Evolutionary conservation across 2,797 vertebrate species (phyloP).

Genomic region (Bradypodion pumilum): DNA sequence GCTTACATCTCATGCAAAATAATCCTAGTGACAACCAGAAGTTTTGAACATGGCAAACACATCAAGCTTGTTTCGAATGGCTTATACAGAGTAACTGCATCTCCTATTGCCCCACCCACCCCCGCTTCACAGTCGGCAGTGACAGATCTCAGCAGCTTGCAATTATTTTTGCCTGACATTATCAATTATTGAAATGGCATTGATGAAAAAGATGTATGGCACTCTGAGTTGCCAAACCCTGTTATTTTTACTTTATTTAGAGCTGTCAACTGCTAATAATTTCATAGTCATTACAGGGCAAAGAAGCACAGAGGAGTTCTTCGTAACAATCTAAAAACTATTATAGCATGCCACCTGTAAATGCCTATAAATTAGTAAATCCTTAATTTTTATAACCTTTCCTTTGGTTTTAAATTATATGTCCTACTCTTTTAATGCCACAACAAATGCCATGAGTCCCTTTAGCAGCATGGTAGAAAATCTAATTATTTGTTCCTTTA

Average conservation of each 20-base stretch:
- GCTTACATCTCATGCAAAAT: too few species aligned
- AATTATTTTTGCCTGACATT: conserved; percentile 71
- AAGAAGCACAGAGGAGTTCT: conserved; percentile 57
- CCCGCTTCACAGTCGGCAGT: conserved; percentile 66
- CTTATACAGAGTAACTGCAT: conserved; percentile 39
- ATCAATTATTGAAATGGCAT: conserved; percentile 68
- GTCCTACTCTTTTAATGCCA: conserved; percentile 16
- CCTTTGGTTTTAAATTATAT: conserved; percentile 47
- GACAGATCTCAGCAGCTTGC: conserved; percentile 66
- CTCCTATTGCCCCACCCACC: conserved; percentile 40
- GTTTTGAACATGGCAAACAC: neutral
- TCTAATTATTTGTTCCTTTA: conserved; percentile 25
- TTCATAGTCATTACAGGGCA: conserved; percentile 44
- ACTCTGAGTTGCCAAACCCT: conserved; percentile 62
- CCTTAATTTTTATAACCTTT: conserved; percentile 52
- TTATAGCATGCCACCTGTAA: conserved; percentile 59
- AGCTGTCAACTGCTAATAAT: conserved; percentile 69
- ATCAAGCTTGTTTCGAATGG: conserved; percentile 49
- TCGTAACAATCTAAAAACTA: conserved; percentile 57
- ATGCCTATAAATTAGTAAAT: conserved; percentile 39
- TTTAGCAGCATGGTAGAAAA: conserved; percentile 31
- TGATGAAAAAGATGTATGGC: conserved; percentile 69
- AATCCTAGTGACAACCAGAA: neutral
- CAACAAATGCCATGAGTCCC: conserved; percentile 15
- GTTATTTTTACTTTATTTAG: conserved; percentile 74